Evolutionary conservation across 2,888 invertebrate species (phyloP), one percentile per base, ranked within the genome.

Genomic region (Acrobasis repandana): DNA sequence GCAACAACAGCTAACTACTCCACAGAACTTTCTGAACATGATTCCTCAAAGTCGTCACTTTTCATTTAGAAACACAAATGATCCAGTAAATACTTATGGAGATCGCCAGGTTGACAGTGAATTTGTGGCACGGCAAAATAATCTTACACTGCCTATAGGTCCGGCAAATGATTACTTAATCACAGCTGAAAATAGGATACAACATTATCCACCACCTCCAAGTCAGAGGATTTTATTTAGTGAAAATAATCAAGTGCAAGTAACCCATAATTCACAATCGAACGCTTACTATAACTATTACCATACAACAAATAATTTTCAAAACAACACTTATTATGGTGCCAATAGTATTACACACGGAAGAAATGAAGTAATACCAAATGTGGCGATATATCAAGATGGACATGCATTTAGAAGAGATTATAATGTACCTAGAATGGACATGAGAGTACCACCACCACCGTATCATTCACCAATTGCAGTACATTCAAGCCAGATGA

Each of bases 231-330:
- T 18, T 18, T 11, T 54, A 14, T 10, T 20, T 2, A 38, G 38
- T 18, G 54, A 54, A 54, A 54, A 38, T 54, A 54, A 54, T 38
- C 18, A 36, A 14, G 8, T 54, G 28, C 8, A 28, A 28, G 28
- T 28, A 28, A 8, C n/a, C n/a, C n/a, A n/a, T 28, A 28, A 28
- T 18, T n/a, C 10, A 14, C 54, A 28, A 28, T 6, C 16, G 10
- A 52, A 52, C 4, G 15, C 51, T n/a, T 33, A 36, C 10, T 36
- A 15, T 16, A 52, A 36, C 10, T 52, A 52, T 36, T 52, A 16
- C 36, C 52, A 34, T 10, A 52, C 34, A 5, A 16, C 36, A n/a
- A 54, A 18, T 11, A 54, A 38, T 36, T 38, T 14, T 20, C 34
- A 54, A 43, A 38, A 18, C 14, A 54, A 54, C n/a, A 14, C 14